phyloP scores from a whole-genome alignment of 2,797 vertebrate species.

The Peromyscus aztecus region DNA sequence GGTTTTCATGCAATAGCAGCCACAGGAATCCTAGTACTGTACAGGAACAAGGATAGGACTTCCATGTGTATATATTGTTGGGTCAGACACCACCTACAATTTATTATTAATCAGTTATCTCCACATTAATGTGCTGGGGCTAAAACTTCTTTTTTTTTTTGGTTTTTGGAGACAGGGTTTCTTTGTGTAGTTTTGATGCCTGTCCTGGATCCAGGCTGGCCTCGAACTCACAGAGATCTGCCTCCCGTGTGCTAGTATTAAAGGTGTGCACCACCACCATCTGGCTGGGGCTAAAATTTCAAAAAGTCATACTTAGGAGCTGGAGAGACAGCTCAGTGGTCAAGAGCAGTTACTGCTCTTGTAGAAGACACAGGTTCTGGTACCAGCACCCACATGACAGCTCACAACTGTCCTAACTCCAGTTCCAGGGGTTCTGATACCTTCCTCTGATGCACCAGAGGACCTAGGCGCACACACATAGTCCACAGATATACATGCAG shows the following conservation, averaged over 20 bases:
- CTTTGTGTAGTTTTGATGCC: too few species aligned
- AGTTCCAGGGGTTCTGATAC: background rate
- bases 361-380: background rate
- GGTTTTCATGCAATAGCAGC: slow-evolving; percentile 53
- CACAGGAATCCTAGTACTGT: slow-evolving; percentile 59
- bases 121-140: slow-evolving; percentile 32
- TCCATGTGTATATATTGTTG: slow-evolving; percentile 41
- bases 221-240: too few species aligned
- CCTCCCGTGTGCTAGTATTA: too few species aligned
- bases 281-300: background rate
- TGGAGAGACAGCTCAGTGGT: background rate
- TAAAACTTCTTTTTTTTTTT: too few species aligned
- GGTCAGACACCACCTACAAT: slow-evolving; percentile 38
- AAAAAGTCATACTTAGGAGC: background rate
- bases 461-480: background rate
- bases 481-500: background rate
- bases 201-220: too few species aligned
- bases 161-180: too few species aligned
- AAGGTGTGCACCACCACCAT: too few species aligned
- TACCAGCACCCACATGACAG: background rate
- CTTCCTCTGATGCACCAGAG: background rate
- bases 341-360: background rate
- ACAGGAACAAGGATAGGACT: slow-evolving; percentile 15
- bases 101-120: slow-evolving; percentile 48
- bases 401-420: background rate